Base-by-base conservation (phyloP, 2,113 vertebrate species). In the Marmota monax region DNA sequence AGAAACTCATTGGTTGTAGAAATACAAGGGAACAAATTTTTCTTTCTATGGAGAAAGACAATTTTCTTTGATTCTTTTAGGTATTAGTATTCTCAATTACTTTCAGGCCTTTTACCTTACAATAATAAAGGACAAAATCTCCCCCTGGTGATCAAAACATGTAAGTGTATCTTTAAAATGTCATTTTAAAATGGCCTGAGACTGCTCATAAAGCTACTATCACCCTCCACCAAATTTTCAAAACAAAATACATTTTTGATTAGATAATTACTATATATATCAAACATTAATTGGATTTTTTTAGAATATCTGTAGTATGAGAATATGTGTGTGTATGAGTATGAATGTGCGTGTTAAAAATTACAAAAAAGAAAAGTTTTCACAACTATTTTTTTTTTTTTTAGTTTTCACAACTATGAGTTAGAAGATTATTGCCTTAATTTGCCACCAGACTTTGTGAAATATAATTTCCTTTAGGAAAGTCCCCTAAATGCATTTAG, bases 221-320 rank as follows among this genome's bases (percentile, higher is more conserved):
- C 9, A 79, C 13, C 7, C 89, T 92, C 2, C 27, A 29, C 18
- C 7, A 39, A 76, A 37, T 82, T 94, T 95, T 88, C 65, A 42
- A 25, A 61, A 74, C 69, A 92, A 77, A 82, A 93, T 77, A 84
- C 0, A 4, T 53, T 95, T 92, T 91, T 89, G 17, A 92, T 88
- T 89, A 96, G 72, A 13, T 58, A 77, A 34, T 89, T 79, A 86
- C 18, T 82, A 25, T 90, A 42, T 69, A 73, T 56, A 73, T 51
- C 23, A 86, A 45, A 78, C 6, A 86, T 74, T 79, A 87, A 53
- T n/a, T 6, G 32, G 5, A 9, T 14, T 84, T 88, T 93, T 1
- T 94, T 73, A 1, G 1, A 69, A 53, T 92, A 79, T 78, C 32
- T 85, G 13, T 56, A 63, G 3, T 51, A 1, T 92, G 27, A 7